Percentiles rank a stretch among this genome's conserved stretches.
Conservation (phyloP, 30 jellyfish, hydroid and myxozoan species). For the Rhopilema esculentum region DNA sequence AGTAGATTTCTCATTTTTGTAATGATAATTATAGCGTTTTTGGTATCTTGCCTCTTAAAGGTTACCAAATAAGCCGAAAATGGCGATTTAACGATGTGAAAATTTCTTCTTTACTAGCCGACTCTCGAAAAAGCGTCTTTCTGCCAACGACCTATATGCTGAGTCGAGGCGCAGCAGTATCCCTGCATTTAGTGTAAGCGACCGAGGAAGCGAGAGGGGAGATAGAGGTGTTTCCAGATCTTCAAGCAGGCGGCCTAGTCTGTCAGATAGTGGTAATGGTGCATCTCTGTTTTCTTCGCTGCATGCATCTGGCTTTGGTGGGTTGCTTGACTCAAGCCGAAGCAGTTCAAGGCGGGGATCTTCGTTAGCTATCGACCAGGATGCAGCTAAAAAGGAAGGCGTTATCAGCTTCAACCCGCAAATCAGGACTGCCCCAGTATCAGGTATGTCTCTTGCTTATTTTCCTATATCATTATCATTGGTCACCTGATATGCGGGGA, state of each 20-base stretch:
- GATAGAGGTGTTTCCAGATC: slow-evolving; percentile 36
- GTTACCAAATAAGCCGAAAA: too few species aligned
- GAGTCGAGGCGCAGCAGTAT: slow-evolving; percentile 63
- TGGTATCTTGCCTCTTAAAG: too few species aligned
- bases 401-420: slow-evolving; percentile 86
- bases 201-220: slow-evolving; percentile 24
- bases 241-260: slow-evolving; percentile 54
- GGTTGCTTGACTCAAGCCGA: slow-evolving; percentile 37
- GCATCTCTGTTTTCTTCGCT: slow-evolving; percentile 46
- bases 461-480: neutral
- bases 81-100: neutral
- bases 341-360: slow-evolving; percentile 74
- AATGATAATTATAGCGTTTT: too few species aligned
- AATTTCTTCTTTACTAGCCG: slow-evolving; percentile 1
- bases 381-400: slow-evolving; percentile 68
- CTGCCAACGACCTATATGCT: slow-evolving; percentile 26
- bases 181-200: slow-evolving; percentile 31
- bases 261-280: slow-evolving; percentile 66
- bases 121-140: slow-evolving; percentile 34
- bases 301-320: slow-evolving; percentile 3
- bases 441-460: slow-evolving; percentile 43
- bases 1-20: too few species aligned
- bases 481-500: too few species aligned
- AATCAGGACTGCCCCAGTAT: slow-evolving; percentile 77
- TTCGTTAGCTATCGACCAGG: slow-evolving; percentile 64